Conservation (phyloP, 2,888 invertebrate species). For the Pachydiplax longipennis region DNA sequence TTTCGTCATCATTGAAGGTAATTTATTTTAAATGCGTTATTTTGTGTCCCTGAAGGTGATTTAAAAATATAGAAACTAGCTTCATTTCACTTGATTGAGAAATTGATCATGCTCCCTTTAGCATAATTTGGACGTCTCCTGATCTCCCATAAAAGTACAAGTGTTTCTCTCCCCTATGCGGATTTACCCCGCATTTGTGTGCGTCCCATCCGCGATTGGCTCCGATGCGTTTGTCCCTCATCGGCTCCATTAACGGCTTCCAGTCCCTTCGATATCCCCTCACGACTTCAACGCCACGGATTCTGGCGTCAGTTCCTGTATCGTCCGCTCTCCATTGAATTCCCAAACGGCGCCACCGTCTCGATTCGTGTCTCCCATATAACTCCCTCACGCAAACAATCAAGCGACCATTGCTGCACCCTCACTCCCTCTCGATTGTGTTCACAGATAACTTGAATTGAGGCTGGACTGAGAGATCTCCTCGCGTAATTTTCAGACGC, state of each 20-base stretch:
- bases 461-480: not conserved
- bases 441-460: not conserved
- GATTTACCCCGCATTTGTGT: not conserved
- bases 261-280: not conserved
- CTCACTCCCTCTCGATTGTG: not conserved
- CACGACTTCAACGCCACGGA: not conserved
- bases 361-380: not conserved
- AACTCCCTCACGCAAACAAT: slow-evolving; percentile 29
- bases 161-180: not conserved
- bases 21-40: no score
- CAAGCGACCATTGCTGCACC: not conserved
- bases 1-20: no score
- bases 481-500: not conserved
- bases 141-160: not conserved
- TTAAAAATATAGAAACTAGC: no score
- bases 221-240: not conserved
- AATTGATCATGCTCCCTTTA: not conserved
- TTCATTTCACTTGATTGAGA: no score
- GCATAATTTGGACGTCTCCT: no score
- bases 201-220: not conserved
- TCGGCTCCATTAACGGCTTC: slow-evolving; percentile 31
- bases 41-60: no score
- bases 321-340: slow-evolving; percentile 2
- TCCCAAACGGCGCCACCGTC: slow-evolving; percentile 29
- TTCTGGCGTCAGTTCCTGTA: not conserved